Evolutionary conservation across 2,797 vertebrate genomes (phyloP).

Genomic region (Oryzias dopingdopingensis): DNA sequence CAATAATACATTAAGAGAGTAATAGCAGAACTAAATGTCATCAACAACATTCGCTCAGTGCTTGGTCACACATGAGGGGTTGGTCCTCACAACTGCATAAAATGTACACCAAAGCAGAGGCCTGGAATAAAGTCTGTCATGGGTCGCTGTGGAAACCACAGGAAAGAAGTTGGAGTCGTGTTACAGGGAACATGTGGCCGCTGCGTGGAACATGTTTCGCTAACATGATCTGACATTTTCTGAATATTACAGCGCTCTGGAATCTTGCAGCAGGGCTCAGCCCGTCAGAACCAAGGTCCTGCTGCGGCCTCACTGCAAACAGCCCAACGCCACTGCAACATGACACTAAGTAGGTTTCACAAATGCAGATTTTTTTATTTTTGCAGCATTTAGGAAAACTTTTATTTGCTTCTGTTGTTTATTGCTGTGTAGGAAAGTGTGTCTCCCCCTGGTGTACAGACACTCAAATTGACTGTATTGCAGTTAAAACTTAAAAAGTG

Average conservation of each 20-base stretch:
- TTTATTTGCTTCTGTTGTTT: background rate
- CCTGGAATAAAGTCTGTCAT: conserved; percentile 15
- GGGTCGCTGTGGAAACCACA: conserved; percentile 33
- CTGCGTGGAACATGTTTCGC: conserved; percentile 15
- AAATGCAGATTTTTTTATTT: too few relatives aligned
- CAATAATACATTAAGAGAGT: too few relatives aligned
- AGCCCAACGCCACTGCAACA: background rate
- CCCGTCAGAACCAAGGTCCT: conserved; percentile 6
- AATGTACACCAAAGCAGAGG: background rate
- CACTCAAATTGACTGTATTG: background rate
- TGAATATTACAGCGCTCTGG: conserved; percentile 31
- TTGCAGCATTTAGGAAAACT: too few relatives aligned
- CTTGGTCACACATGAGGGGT: too few relatives aligned
- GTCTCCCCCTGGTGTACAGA: conserved; percentile 1
- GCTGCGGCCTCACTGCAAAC: background rate
- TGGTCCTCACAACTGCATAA: too few relatives aligned
- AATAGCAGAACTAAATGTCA: too few relatives aligned
- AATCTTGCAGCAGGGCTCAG: conserved; percentile 12
- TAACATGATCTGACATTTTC: conserved; percentile 16
- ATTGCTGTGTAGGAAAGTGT: too few relatives aligned
- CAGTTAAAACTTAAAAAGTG: too few relatives aligned
- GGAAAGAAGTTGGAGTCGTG: conserved; percentile 22
- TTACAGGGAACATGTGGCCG: conserved; percentile 44
- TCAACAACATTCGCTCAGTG: too few relatives aligned
- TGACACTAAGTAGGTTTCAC: background rate